phyloP scores from a whole-genome alignment of 1,140 invertebrate species.

The Lepeophtheirus salmonis region DNA sequence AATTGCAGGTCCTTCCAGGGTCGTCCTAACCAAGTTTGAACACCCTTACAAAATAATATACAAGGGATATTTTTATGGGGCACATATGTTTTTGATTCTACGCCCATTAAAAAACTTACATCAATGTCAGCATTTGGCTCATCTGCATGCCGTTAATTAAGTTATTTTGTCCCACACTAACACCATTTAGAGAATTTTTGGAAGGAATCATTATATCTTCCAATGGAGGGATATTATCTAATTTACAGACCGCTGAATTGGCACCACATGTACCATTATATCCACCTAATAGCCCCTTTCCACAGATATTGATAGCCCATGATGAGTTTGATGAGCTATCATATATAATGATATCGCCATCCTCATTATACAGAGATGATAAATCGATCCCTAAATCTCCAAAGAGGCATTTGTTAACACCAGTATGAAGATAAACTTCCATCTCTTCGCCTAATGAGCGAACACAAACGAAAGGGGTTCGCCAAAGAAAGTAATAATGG shows the following conservation, averaged over 20 bases:
- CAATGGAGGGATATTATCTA: background rate
- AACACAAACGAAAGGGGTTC: background rate
- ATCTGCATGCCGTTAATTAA: background rate
- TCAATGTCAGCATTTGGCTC: background rate
- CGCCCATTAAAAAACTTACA: background rate
- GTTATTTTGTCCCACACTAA: background rate
- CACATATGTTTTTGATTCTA: no score
- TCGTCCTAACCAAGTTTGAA: no score
- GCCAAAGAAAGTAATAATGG: background rate
- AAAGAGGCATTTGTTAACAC: background rate
- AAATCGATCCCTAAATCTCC: background rate
- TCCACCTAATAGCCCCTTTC: background rate
- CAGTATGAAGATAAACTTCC: background rate
- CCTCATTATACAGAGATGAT: background rate
- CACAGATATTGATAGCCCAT: background rate
- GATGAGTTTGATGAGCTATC: background rate
- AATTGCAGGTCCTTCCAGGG: no score
- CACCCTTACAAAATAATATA: no score
- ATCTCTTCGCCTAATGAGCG: background rate
- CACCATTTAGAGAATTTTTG: background rate
- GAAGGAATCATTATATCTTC: background rate
- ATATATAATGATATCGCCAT: background rate
- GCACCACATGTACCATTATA: background rate
- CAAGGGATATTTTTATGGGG: no score
- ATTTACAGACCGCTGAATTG: background rate